phyloP scores from a whole-genome alignment of 2,797 vertebrate genomes.

The Pteronotus mesoamericanus region DNA sequence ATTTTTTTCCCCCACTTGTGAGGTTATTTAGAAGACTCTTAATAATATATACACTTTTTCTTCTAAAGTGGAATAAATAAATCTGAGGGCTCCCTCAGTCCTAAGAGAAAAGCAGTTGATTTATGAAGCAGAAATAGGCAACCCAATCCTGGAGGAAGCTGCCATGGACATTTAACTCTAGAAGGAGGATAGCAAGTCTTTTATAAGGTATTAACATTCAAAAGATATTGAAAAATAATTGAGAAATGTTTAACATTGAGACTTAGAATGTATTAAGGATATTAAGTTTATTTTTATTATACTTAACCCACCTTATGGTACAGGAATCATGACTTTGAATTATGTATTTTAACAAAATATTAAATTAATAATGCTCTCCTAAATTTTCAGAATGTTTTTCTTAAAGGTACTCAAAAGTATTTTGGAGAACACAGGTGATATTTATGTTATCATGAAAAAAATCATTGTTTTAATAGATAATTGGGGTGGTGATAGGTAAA shows the following conservation, averaged over 20 bases:
- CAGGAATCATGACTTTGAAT: background rate
- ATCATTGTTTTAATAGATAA: background rate
- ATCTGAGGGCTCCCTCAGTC: background rate
- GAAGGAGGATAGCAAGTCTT: constrained; percentile 10
- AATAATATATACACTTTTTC: constrained; percentile 36
- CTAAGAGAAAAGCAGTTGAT: constrained; percentile 51
- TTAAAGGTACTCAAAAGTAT: constrained; percentile 19
- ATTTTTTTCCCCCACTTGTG: background rate
- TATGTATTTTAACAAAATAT: constrained; percentile 24
- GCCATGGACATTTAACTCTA: constrained; percentile 41
- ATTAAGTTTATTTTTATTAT: constrained; percentile 36
- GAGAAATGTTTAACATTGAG: background rate
- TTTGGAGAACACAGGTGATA: constrained; percentile 20
- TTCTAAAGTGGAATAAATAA: constrained; percentile 50
- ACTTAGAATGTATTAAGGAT: background rate
- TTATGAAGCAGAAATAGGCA: constrained; percentile 30
- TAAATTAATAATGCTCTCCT: constrained; percentile 33
- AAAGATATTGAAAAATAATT: constrained; percentile 31
- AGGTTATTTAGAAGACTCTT: constrained; percentile 44
- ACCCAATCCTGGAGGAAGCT: constrained; percentile 7
- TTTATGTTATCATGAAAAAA: background rate
- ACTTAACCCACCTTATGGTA: constrained; percentile 15
- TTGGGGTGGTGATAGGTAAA: background rate
- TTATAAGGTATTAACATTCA: constrained; percentile 5
- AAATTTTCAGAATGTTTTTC: constrained; percentile 21